A percentile compares a stretch with the other conserved stretches of the same genome.
These are phyloP conservation scores for Nemotelus pantherinus DNA, from an alignment of 2,888 invertebrate species.

Conservation along the genomic window DNA sequence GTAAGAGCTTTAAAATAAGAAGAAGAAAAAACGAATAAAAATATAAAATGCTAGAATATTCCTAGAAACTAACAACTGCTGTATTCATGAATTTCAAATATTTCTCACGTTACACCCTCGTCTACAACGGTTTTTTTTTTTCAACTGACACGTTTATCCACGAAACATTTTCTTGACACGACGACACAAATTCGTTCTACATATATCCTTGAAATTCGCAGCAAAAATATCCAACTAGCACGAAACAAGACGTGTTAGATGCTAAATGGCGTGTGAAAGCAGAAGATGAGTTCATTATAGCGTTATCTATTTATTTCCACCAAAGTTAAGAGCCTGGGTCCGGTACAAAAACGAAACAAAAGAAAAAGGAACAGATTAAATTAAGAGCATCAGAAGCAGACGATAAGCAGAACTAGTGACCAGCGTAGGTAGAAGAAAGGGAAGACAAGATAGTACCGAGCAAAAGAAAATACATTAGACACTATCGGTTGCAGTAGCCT, in stretches of 20 bases:
- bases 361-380: background rate
- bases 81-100: too few relatives aligned
- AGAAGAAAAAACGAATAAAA: too few relatives aligned
- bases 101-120: too few relatives aligned
- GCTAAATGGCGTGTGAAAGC: slow-evolving; percentile 41
- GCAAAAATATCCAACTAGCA: background rate
- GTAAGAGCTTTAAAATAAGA: too few relatives aligned
- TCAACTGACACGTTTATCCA: too few relatives aligned
- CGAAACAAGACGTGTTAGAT: slow-evolving; percentile 29
- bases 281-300: slow-evolving; percentile 39
- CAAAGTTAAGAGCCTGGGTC: background rate
- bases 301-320: slow-evolving; percentile 35
- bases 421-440: background rate
- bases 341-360: background rate
- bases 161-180: too few relatives aligned
- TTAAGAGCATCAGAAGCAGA: background rate
- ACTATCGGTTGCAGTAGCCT: slow-evolving; percentile 19
- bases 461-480: too few relatives aligned
- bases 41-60: too few relatives aligned
- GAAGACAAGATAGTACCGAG: background rate
- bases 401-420: background rate
- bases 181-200: background rate
- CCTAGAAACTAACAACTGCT: too few relatives aligned
- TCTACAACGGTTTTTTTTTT: too few relatives aligned
- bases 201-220: background rate